Base-by-base conservation (phyloP, 2,797 vertebrate species). In the Hoplostethus atlanticus region DNA sequence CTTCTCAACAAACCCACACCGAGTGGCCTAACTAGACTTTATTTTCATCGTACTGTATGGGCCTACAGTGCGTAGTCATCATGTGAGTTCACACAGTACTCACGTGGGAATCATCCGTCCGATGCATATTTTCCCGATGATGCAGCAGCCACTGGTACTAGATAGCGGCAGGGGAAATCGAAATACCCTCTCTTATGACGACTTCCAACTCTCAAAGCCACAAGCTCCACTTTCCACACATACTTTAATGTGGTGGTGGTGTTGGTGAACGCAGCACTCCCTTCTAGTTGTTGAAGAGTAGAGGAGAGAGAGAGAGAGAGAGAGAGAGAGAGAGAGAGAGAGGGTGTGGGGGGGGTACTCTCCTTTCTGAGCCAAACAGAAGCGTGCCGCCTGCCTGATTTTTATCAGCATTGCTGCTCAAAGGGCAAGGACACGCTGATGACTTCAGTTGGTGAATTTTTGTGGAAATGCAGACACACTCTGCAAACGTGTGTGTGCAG, bases 161-260 rank as follows among this genome's bases (percentile, higher is more conserved):
- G 28, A 40, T 42, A 57, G 8, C 46, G 64, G 62, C 12, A 46
- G 38, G 40, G 42, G 59, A 76, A 63, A 17, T 36, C 67, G 6
- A 25, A 64, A 69, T 57, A 13, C 79, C 30, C 60, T 50, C 17
- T 57, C 57, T 66, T 36, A 5, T 4, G 54, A 62, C 52, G 16
- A 51, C 48, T 47, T 67, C 68, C 40, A 71, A 15, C 44, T 56
- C 53, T 59, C 10, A 53, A 67, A 81, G 21, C 42, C 47, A 12
- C 62, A 56, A 46, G 17, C 72, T 57, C 58, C 64, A 60, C 61
- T 70, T 75, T 69, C 52, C 7, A 40, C 44, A 47, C 6, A 1
- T 38, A 28, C 66, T 40, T 31, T 72, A 17, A 65, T 77, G 64
- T 34, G 73, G 61, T 40, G 16, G 31, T 21, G 21, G 21, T 21